Conservation (phyloP, 2,113 vertebrate species). For the Toxotes chatareus region DNA sequence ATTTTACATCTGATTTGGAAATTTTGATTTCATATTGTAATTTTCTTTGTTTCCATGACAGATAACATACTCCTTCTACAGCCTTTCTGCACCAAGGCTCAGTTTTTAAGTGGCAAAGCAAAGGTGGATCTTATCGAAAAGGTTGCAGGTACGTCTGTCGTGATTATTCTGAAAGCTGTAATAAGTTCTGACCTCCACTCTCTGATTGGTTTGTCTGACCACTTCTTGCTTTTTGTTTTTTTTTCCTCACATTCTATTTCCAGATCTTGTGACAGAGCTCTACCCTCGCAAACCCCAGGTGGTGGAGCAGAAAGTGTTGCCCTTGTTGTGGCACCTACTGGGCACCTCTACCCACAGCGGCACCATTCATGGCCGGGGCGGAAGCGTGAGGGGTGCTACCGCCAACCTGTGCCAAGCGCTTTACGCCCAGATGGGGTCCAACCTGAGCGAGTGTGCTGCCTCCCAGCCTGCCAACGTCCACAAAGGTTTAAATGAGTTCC, state of each 20-base stretch:
- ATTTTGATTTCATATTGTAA: slow-evolving; percentile 6
- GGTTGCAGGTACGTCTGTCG: slow-evolving; percentile 88
- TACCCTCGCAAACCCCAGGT: slow-evolving; percentile 90
- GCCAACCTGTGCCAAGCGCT: slow-evolving; percentile 88
- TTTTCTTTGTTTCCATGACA: slow-evolving; percentile 77
- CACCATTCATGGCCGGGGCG: slow-evolving; percentile 85
- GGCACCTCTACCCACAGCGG: slow-evolving; percentile 87
- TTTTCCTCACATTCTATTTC: slow-evolving; percentile 6
- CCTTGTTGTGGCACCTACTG: slow-evolving; percentile 92
- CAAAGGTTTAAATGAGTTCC: slow-evolving; percentile 87
- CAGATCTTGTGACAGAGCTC: slow-evolving; percentile 89
- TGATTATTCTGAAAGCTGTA: not conserved
- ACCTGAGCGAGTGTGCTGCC: slow-evolving; percentile 84
- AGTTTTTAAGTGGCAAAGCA: slow-evolving; percentile 93
- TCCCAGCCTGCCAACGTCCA: slow-evolving; percentile 85
- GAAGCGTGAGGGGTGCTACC: slow-evolving; percentile 86
- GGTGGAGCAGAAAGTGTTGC: slow-evolving; percentile 91
- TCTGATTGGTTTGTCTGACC: not conserved
- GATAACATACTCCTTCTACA: slow-evolving; percentile 93
- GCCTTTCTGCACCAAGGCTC: slow-evolving; percentile 94
- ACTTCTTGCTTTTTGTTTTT: not conserved
- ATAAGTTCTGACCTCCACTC: not conserved
- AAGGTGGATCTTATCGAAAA: slow-evolving; percentile 94
- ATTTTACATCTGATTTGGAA: not conserved
- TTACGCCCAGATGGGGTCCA: slow-evolving; percentile 88